Conservation (phyloP, 2,797 vertebrate species). For the Botia almorhae region DNA sequence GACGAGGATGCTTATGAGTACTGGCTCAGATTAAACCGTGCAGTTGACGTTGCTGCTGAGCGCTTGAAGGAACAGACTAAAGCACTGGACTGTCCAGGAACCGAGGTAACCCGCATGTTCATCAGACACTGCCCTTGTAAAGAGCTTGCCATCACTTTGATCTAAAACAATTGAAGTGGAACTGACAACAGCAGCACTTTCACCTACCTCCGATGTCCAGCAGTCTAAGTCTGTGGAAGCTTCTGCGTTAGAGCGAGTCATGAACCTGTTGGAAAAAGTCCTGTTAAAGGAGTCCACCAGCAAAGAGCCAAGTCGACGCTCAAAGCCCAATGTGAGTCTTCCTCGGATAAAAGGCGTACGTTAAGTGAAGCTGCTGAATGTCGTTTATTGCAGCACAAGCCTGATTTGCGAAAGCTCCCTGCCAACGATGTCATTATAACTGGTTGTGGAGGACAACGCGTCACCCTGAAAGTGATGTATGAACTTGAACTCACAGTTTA, state of each 20-base stretch:
- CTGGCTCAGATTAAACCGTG: background rate
- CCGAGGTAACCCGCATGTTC: background rate
- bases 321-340: too few species aligned
- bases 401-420: background rate
- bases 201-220: too few species aligned
- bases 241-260: too few species aligned
- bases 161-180: slow-evolving; percentile 24
- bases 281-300: too few species aligned
- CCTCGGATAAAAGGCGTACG: too few species aligned
- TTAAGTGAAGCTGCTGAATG: slow-evolving; percentile 33
- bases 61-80: slow-evolving; percentile 13
- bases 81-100: background rate
- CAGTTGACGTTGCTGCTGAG: slow-evolving; percentile 6
- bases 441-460: background rate
- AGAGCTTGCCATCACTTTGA: slow-evolving; percentile 21
- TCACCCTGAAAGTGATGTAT: background rate
- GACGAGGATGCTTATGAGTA: too few species aligned
- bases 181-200: too few species aligned
- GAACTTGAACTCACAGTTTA: slow-evolving; percentile 16
- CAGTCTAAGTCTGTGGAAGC: too few species aligned
- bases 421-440: slow-evolving; percentile 32
- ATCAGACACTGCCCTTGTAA: slow-evolving; percentile 30
- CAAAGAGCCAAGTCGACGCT: too few species aligned
- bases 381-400: slow-evolving; percentile 1
- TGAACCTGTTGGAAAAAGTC: too few species aligned